Evolutionary conservation across 2,888 invertebrate genomes (phyloP), one percentile per base, ranked within the genome.

Genomic region (Sphinx pinastri): DNA sequence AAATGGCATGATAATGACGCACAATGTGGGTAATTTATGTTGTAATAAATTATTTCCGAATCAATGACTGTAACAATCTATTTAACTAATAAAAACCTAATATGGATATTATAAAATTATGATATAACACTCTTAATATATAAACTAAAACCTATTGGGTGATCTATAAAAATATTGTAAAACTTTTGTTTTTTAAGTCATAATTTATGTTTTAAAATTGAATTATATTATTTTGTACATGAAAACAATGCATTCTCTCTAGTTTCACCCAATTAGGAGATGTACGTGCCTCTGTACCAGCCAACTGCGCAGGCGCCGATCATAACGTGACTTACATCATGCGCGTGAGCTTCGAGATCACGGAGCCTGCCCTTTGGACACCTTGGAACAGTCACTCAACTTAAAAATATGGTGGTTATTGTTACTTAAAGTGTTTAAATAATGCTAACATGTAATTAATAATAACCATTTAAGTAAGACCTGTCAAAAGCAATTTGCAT

Each of bases 261-360:
- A 12, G 12, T 31, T 12, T 57, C 14, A 25, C 10, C 19, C 57
- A 70, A 66, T 57, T 51, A 66, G 67, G 7, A 66, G 63, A 31
- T 31, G 67, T 58, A 70, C 70, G 70, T 70, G 70, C 45, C 58
- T 54, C 16, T 69, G 6, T 45, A 13, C 16, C 16, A 19, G 16
- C 25, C n/a, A 51, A n/a, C 25, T 54, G 51, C 67, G 51, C 57
- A 19, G 73, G 71, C 73, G 73, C 71, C 74, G 67, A 70, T 60
- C 59, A 54, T 54, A 54, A 75, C 76, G 75, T 75, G 76, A 74
- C 74, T 77, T 72, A 52, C 68, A 72, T 38, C 71, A 71, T 71
- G 60, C 63, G 60, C 25, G 19, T 31, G 31, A 11, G 54, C 16
- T 51, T 51, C 38, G n/a, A 16, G 11, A 58, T 49, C 67, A n/a